Evolutionary conservation across 2,113 vertebrate genomes (phyloP), one percentile per base, ranked within the genome.

Genomic region (Pseudolaguvia tuberculata): DNA sequence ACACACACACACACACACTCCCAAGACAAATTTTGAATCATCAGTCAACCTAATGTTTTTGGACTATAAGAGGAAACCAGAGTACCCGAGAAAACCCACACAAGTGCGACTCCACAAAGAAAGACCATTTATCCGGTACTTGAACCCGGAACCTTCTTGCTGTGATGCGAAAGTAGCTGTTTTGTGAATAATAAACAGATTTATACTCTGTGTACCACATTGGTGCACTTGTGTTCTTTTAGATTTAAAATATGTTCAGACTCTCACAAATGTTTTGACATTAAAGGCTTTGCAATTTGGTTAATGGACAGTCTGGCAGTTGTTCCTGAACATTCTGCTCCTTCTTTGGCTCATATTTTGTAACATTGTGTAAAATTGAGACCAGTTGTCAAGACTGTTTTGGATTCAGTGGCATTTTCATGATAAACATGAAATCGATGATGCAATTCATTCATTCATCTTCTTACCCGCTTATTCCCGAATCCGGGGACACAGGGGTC

Each of bases 221-320:
- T 42, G 11, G 14, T 14, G 15, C 15, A 66, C 45, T 47, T 66
- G 45, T 57, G 14, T 57, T 71, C 15, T 12, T 71, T 45, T 57
- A 21, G 25, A 27, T 27, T n/a, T n/a, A n/a, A 27, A 71, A 57
- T 2, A 27, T 45, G 21, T 18, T 56, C 31, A 56, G n/a, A 56
- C 5, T 42, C 2, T 47, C 45, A 21, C 12, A 48, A 48, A 12
- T 1, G 15, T 12, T 17, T 35, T 47, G 4, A 47, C 14, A 45
- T 45, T 56, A 18, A 45, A 39, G 56, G 25, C 21, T 27, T 29
- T 57, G 18, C 15, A 35, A 71, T 71, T 71, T 45, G 31, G 53
- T 20, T 57, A 71, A 71, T 71, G 52, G 29, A 57, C 7, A 71
- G 20, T n/a, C 39, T 71, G 53, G 69, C 69, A 57, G 21, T 7